These are phyloP conservation scores for Apodemia hepburni DNA, from an alignment of 2,888 invertebrate species.

Conservation along the genomic window DNA sequence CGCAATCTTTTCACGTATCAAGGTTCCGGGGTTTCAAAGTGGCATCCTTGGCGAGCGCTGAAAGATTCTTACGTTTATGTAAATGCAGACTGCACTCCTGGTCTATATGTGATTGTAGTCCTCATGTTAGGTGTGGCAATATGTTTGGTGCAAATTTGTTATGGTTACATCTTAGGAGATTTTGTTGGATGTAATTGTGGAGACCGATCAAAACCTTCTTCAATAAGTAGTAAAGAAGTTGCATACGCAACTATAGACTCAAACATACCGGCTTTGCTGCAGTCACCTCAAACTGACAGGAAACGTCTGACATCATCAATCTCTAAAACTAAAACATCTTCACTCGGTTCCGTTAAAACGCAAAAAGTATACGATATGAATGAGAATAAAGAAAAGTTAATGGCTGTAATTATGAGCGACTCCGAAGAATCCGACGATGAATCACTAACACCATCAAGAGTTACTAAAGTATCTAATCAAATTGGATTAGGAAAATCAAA, in stretches of 20 bases:
- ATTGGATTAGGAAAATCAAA: slow-evolving; percentile 9
- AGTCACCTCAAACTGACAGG: slow-evolving; percentile 38
- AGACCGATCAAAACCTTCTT: slow-evolving; percentile 13
- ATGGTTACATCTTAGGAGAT: slow-evolving; percentile 49
- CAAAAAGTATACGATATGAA: slow-evolving; percentile 63
- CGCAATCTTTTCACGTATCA: slow-evolving; percentile 52
- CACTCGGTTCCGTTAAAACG: slow-evolving; percentile 44
- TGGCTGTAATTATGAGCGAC: slow-evolving; percentile 36
- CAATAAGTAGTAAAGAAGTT: slow-evolving; percentile 35
- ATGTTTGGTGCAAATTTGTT: slow-evolving; percentile 54
- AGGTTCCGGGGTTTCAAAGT: slow-evolving; percentile 38
- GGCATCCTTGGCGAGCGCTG: slow-evolving; percentile 54
- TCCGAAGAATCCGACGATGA: slow-evolving; percentile 15
- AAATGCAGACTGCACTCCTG: slow-evolving; percentile 53
- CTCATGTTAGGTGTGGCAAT: slow-evolving; percentile 46
- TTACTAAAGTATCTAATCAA: slow-evolving; percentile 31
- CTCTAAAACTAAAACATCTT: slow-evolving; percentile 42
- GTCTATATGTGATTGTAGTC: slow-evolving; percentile 48
- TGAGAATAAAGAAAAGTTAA: slow-evolving; percentile 58
- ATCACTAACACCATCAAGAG: slow-evolving; percentile 16
- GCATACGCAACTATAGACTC: slow-evolving; percentile 46
- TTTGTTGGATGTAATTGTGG: slow-evolving; percentile 44
- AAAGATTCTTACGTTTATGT: slow-evolving; percentile 46
- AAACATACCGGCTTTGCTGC: slow-evolving; percentile 45
- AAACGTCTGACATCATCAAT: slow-evolving; percentile 32